Evolutionary conservation across 2,797 vertebrate genomes (phyloP).

Genomic region (Vipera ursinii): DNA sequence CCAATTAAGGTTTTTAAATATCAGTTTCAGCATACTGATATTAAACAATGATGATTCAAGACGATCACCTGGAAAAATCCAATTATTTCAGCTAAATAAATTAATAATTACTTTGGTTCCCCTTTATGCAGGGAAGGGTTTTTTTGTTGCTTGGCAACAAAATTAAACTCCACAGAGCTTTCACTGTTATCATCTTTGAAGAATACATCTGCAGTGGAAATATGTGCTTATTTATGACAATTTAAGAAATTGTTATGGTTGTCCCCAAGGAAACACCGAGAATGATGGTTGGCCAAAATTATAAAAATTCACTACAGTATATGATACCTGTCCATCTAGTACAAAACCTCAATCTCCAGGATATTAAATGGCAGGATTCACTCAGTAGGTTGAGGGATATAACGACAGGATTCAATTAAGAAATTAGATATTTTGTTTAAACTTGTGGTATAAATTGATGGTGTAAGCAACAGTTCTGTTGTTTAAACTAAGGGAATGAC

Average conservation of each 20-base stretch:
- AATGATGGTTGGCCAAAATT: neutral
- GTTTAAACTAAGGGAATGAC: constrained; percentile 21
- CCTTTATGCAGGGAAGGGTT: neutral
- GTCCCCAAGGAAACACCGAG: neutral
- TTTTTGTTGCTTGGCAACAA: neutral
- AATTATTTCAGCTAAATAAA: constrained; percentile 14
- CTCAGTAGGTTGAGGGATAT: neutral
- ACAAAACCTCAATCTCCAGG: neutral
- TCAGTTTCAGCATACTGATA: neutral
- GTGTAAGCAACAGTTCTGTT: neutral
- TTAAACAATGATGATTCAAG: constrained; percentile 1
- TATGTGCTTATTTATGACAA: neutral
- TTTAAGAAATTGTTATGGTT: neutral
- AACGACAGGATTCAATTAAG: neutral
- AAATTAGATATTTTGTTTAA: neutral
- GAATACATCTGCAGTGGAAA: neutral
- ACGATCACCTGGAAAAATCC: neutral
- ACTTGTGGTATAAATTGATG: neutral
- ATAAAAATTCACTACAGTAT: neutral
- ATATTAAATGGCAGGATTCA: neutral
- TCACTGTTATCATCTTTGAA: neutral
- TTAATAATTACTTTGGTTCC: neutral
- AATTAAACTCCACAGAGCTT: neutral
- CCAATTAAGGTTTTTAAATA: neutral
- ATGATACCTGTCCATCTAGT: neutral